phyloP scores from a whole-genome alignment of 2,797 vertebrate species.

The Pelochelys cantorii region DNA sequence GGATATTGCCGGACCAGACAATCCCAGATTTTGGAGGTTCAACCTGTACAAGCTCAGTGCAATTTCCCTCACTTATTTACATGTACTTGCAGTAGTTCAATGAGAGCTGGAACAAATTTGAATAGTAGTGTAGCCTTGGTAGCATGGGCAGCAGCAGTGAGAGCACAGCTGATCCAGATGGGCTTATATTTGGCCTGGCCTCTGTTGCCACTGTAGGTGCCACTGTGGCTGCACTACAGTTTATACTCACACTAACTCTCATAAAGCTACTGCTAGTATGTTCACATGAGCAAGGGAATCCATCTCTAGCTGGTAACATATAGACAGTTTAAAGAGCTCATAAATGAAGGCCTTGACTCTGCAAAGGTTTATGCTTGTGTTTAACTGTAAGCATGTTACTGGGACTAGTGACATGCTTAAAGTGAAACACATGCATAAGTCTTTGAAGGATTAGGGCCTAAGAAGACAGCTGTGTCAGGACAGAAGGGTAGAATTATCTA shows the following conservation, averaged over 20 bases:
- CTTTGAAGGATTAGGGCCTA: background rate
- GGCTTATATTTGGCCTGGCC: no score
- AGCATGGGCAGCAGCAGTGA: background rate
- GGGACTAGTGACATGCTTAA: background rate
- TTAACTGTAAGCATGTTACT: background rate
- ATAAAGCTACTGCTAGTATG: background rate
- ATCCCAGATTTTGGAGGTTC: no score
- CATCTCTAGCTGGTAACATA: background rate
- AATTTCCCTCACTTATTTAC: background rate
- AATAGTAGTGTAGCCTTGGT: background rate
- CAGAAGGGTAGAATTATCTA: background rate
- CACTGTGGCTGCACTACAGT: background rate
- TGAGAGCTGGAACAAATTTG: background rate
- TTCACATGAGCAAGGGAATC: background rate
- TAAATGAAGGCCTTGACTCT: accelerated
- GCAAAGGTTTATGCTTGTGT: background rate
- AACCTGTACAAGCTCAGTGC: background rate
- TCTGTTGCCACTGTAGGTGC: no score
- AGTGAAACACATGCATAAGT: background rate
- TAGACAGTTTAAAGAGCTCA: background rate
- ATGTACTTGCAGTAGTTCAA: background rate
- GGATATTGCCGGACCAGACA: no score
- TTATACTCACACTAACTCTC: background rate
- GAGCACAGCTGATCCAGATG: background rate
- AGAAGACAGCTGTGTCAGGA: background rate